Conservation (phyloP, 2,888 invertebrate genomes). For the Caenorhabditis sulstoni region DNA sequence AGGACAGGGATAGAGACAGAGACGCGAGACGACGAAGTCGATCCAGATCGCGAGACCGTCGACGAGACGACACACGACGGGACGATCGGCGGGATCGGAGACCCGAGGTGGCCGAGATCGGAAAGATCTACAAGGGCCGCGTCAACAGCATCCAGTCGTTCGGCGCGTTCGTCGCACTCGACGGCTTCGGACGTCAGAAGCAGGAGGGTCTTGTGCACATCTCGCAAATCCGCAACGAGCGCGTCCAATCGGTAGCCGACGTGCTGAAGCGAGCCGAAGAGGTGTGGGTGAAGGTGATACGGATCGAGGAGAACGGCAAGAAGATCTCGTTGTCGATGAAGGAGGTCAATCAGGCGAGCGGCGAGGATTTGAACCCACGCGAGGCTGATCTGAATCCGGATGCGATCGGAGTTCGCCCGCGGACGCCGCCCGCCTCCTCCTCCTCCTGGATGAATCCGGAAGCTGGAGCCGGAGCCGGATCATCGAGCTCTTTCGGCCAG, state of each 20-base stretch:
- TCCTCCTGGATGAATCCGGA: conserved; percentile 74
- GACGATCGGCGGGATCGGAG: conserved; percentile 1
- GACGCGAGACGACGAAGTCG: conserved; percentile 34
- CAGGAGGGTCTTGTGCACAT: conserved; percentile 98
- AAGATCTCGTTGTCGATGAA: conserved; percentile 87
- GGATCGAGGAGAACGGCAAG: conserved; percentile 88
- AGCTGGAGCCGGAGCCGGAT: conserved; percentile 3
- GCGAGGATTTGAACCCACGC: conserved; percentile 92
- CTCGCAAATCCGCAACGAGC: conserved; percentile 84
- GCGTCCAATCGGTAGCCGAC: conserved; percentile 94
- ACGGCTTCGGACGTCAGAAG: conserved; percentile 87
- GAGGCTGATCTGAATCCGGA: conserved; percentile 69
- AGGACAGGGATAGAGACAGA: conserved; percentile 44
- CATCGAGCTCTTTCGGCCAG: conserved; percentile 10
- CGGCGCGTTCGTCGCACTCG: conserved; percentile 92
- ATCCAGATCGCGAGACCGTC: not conserved
- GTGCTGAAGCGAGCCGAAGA: conserved; percentile 92
- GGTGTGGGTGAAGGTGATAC: conserved; percentile 88
- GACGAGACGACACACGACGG: not conserved
- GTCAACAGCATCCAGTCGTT: conserved; percentile 97
- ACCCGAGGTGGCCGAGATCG: conserved; percentile 82
- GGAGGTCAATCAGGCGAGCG: conserved; percentile 94
- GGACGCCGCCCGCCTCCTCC: conserved; percentile 67
- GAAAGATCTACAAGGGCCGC: conserved; percentile 91
- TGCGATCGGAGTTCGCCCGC: conserved; percentile 69